A percentile compares a stretch with the other conserved stretches of the same genome.
Evolutionary conservation across 1,140 invertebrate species (phyloP).

Genomic region (Gryon sp.): DNA sequence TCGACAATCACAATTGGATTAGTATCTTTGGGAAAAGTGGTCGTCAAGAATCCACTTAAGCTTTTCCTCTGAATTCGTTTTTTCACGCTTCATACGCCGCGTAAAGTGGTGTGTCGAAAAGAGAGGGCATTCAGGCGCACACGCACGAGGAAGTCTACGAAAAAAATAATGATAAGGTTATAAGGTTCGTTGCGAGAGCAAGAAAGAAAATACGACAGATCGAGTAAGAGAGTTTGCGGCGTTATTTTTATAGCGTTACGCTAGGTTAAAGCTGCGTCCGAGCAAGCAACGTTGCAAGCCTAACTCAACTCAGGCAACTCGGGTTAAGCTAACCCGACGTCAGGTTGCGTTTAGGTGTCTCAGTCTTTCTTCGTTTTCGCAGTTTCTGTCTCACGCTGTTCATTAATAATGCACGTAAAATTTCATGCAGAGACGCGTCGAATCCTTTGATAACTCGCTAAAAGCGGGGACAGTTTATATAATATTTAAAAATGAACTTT

Average conservation of each 20-base stretch:
- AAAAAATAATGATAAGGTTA: too few species aligned
- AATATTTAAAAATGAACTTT: slow-evolving; percentile 67
- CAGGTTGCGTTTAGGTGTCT: slow-evolving; percentile 15
- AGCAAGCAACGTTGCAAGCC: slow-evolving; percentile 68
- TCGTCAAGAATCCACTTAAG: slow-evolving; percentile 18
- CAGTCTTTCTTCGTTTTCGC: slow-evolving; percentile 12
- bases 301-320: slow-evolving; percentile 64
- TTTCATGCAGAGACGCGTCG: slow-evolving; percentile 73
- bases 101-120: slow-evolving; percentile 49
- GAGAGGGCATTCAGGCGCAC: slow-evolving; percentile 49
- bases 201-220: slow-evolving; percentile 20
- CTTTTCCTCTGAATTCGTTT: slow-evolving; percentile 36
- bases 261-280: slow-evolving; percentile 74
- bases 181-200: neutral
- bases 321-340: neutral
- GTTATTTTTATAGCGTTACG: slow-evolving; percentile 79
- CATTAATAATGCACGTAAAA: slow-evolving; percentile 77
- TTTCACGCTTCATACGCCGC: slow-evolving; percentile 48
- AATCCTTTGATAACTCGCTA: slow-evolving; percentile 72
- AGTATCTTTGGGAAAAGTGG: slow-evolving; percentile 21
- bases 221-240: slow-evolving; percentile 60
- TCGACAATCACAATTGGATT: slow-evolving; percentile 12
- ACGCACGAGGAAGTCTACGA: slow-evolving; percentile 35
- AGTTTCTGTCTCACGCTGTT: slow-evolving; percentile 52
- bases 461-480: slow-evolving; percentile 64